These are phyloP conservation scores for Zaprionus davidi DNA, from an alignment of 1,140 invertebrate species.

Conservation along the genomic window DNA sequence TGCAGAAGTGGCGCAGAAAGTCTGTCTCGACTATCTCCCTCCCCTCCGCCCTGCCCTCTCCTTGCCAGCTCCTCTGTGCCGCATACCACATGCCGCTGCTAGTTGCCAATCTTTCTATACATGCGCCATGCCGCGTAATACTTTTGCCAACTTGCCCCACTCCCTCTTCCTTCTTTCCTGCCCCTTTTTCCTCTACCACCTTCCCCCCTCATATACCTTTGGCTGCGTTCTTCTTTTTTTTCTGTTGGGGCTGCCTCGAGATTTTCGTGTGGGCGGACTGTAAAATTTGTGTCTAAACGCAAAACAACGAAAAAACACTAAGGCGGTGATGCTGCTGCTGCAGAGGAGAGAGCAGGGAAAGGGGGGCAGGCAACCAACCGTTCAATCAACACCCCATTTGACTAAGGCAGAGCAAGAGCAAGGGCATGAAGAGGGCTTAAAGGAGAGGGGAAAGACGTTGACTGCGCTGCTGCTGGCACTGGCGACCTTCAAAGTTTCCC, in stretches of 20 bases:
- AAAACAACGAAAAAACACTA: constrained; percentile 51
- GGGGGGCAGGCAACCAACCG: constrained; percentile 52
- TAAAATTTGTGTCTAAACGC: constrained; percentile 81
- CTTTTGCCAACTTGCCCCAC: constrained; percentile 58
- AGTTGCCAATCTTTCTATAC: constrained; percentile 71
- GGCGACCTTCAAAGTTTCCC: constrained; percentile 48
- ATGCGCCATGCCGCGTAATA: constrained; percentile 56
- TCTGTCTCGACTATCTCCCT: neutral
- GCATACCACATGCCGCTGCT: constrained; percentile 7
- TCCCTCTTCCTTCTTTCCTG: neutral
- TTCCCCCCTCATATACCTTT: neutral
- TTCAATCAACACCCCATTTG: constrained; percentile 83
- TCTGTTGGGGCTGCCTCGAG: neutral
- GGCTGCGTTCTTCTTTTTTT: constrained; percentile 34
- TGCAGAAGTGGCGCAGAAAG: constrained; percentile 27
- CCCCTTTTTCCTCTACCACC: constrained; percentile 1
- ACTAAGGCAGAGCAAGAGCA: constrained; percentile 52
- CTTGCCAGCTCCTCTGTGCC: neutral
- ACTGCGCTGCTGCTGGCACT: constrained; percentile 28
- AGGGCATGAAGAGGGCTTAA: neutral
- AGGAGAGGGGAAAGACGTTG: constrained; percentile 24
- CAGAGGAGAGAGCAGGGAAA: neutral
- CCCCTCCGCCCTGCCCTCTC: too few relatives aligned
- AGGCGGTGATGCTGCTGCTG: constrained; percentile 13
- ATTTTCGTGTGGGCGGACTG: constrained; percentile 56